These are phyloP conservation scores for Sterrhoptilus dennistouni DNA, from an alignment of 2,113 vertebrate species.

Conservation along the genomic window DNA sequence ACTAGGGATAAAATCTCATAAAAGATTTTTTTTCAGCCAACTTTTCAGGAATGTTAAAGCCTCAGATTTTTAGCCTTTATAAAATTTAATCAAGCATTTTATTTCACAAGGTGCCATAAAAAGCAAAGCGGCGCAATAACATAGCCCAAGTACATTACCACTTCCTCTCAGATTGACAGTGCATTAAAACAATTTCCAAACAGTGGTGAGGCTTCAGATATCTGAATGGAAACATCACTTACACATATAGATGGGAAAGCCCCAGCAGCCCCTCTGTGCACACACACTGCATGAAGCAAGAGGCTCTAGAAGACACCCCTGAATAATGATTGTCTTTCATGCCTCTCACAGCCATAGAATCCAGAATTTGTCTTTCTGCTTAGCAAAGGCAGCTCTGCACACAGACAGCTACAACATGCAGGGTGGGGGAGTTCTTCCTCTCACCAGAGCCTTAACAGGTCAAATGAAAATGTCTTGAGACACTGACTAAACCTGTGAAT, in stretches of 20 bases:
- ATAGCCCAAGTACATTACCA: neutral
- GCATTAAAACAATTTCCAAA: neutral
- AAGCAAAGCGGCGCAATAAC: neutral
- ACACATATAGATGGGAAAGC: neutral
- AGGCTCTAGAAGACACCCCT: neutral
- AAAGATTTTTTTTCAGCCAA: neutral
- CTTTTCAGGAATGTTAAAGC: neutral
- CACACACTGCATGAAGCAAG: neutral
- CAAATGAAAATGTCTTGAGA: neutral
- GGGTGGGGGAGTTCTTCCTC: neutral
- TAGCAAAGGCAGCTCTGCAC: neutral
- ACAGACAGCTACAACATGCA: fast-evolving
- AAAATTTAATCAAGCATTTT: neutral
- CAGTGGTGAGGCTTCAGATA: neutral
- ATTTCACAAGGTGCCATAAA: neutral
- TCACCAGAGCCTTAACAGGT: neutral
- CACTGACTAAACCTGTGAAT: neutral
- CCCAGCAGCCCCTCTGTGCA: neutral
- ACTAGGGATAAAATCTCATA: neutral
- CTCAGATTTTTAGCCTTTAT: neutral
- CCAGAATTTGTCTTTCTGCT: neutral
- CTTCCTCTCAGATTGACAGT: neutral
- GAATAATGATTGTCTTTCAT: neutral
- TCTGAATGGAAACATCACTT: neutral
- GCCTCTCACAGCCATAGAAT: neutral